Evolutionary conservation across 2,797 vertebrate species (phyloP).

Genomic region (Sylvilagus floridanus): DNA sequence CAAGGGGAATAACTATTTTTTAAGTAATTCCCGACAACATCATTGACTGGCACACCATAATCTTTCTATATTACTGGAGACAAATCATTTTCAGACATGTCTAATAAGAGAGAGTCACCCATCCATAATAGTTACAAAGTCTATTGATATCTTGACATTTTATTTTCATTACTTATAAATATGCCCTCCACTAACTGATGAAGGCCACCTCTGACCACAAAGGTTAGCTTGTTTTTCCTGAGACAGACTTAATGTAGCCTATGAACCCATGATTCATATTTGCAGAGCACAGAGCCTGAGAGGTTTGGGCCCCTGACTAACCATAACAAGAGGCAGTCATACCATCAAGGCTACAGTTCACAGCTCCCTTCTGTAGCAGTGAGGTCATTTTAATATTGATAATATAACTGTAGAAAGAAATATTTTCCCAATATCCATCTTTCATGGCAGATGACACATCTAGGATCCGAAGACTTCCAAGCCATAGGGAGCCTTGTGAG

Average conservation of each 20-base stretch:
- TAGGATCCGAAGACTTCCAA: not conserved
- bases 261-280: conserved; percentile 49
- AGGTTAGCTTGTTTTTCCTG: conserved; percentile 73
- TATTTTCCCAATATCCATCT: not conserved
- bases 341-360: not conserved
- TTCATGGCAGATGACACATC: not conserved
- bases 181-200: conserved; percentile 47
- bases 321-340: not conserved
- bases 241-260: conserved; percentile 43
- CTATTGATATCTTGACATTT: conserved; percentile 78
- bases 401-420: not conserved
- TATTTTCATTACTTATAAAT: conserved; percentile 81
- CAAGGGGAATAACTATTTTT: conserved; percentile 62
- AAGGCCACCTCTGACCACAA: conserved; percentile 70
- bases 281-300: not conserved
- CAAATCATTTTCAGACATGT: conserved; percentile 80
- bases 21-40: conserved; percentile 69
- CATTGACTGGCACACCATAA: conserved; percentile 71
- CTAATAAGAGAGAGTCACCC: conserved; percentile 74
- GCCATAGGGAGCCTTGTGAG: not conserved
- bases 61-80: conserved; percentile 81
- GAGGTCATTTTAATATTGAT: not conserved
- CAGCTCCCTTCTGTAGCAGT: not conserved
- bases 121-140: conserved; percentile 82
- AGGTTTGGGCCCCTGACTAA: not conserved